Percentiles rank a stretch among this genome's conserved stretches.
Evolutionary conservation across 1,140 invertebrate species (phyloP).

Genomic region (Halesus radiatus): DNA sequence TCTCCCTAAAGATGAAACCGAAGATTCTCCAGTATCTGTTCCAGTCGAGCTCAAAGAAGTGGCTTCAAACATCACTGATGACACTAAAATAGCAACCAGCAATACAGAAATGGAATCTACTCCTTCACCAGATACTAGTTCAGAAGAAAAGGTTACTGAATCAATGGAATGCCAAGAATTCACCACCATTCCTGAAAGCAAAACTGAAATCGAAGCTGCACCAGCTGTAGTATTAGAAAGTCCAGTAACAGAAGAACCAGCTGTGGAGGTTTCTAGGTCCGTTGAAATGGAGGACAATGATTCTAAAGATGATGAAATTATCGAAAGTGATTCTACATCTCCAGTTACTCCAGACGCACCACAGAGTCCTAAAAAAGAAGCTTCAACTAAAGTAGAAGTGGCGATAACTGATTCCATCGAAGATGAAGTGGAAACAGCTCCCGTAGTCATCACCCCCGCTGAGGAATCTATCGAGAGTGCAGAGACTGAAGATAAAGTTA

Average conservation of each 20-base stretch:
- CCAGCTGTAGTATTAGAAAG: slow-evolving; percentile 8
- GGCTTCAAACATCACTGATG: not conserved
- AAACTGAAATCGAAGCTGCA: slow-evolving; percentile 2
- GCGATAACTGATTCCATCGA: not conserved
- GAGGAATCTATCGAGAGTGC: not conserved
- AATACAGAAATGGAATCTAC: slow-evolving; percentile 7
- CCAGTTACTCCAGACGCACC: not conserved
- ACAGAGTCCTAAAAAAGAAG: not conserved
- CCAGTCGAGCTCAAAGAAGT: not conserved
- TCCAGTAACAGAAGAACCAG: not conserved
- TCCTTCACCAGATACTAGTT: slow-evolving; percentile 21
- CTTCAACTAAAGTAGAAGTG: not conserved
- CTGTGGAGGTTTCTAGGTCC: not conserved
- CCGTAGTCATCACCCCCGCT: not conserved
- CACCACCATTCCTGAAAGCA: not conserved
- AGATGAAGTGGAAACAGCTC: not conserved
- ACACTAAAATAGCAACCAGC: slow-evolving; percentile 4
- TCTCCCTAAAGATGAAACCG: slow-evolving; percentile 12
- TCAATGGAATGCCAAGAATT: slow-evolving; percentile 26
- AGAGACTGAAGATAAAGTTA: slow-evolving; percentile 1
- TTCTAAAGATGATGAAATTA: not conserved
- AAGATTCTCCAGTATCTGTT: not conserved
- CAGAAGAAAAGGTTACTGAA: slow-evolving; percentile 12
- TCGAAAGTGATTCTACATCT: not conserved
- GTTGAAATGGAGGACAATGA: not conserved